These are phyloP conservation scores for Potorous gilbertii DNA, from an alignment of 2,797 vertebrate genomes.

Conservation along the genomic window DNA sequence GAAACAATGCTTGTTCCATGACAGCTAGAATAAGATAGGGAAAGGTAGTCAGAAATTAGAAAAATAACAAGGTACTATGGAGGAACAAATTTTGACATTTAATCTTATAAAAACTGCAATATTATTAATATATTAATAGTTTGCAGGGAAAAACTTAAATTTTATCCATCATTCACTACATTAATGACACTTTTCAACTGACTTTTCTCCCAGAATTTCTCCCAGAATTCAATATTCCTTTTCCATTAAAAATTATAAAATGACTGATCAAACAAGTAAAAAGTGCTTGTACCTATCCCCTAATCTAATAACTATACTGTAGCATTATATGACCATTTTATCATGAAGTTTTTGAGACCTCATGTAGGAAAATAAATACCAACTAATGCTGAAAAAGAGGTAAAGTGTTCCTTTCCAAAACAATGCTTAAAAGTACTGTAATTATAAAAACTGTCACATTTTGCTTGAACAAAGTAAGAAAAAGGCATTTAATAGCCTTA, in stretches of 20 bases:
- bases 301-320: neutral
- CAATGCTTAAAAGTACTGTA: conserved; percentile 38
- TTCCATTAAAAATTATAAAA: conserved; percentile 4
- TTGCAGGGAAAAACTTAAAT: neutral
- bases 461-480: conserved; percentile 3
- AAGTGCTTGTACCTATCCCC: neutral
- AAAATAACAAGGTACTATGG: neutral
- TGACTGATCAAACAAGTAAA: neutral
- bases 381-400: neutral
- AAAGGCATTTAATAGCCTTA: conserved; percentile 38
- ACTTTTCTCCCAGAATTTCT: neutral
- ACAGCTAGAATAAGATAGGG: neutral
- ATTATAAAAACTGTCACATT: conserved; percentile 13
- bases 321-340: neutral
- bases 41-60: neutral
- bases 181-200: neutral
- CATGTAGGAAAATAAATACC: conserved; percentile 23
- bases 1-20: neutral
- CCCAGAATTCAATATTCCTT: neutral
- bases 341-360: neutral
- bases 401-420: neutral
- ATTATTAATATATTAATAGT: neutral
- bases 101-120: neutral
- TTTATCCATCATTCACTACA: no score
- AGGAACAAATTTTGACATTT: neutral